A percentile compares a stretch with the other conserved stretches of the same genome.
Conservation (phyloP, 1,140 invertebrate species). For the Ectropis grisescens region DNA sequence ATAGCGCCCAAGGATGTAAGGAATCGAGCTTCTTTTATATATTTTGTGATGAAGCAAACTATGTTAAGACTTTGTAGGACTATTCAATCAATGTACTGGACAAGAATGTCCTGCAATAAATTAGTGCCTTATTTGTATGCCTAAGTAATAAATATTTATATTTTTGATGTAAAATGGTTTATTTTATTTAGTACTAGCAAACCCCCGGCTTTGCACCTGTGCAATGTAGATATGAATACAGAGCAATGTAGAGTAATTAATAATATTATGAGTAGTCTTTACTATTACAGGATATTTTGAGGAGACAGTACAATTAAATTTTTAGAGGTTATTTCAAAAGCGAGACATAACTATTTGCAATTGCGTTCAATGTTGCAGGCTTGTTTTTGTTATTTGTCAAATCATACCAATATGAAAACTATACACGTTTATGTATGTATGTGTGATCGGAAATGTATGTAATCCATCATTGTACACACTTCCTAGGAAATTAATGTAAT, state of each 20-base stretch:
- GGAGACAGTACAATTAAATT: neutral
- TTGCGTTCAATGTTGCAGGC: neutral
- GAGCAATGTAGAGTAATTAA: neutral
- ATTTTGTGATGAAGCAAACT: neutral
- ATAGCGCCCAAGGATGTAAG: too few species aligned
- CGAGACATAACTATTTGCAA: too few species aligned
- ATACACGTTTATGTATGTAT: neutral
- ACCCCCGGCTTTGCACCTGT: too few species aligned
- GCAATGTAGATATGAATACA: neutral
- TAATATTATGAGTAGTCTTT: neutral
- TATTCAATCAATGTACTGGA: neutral
- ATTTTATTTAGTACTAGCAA: too few species aligned
- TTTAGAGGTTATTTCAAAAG: neutral
- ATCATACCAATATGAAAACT: neutral
- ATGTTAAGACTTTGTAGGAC: neutral
- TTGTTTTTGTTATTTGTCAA: neutral
- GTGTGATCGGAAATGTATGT: too few species aligned
- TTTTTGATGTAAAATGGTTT: too few species aligned
- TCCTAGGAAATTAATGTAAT: too few species aligned
- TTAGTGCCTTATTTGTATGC: neutral
- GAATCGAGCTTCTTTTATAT: neutral
- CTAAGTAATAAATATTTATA: neutral
- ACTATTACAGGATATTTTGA: neutral
- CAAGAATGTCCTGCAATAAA: neutral
- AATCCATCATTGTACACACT: too few species aligned